phyloP scores from a whole-genome alignment of 1,140 invertebrate species.

The Aporrectodea caliginosa region DNA sequence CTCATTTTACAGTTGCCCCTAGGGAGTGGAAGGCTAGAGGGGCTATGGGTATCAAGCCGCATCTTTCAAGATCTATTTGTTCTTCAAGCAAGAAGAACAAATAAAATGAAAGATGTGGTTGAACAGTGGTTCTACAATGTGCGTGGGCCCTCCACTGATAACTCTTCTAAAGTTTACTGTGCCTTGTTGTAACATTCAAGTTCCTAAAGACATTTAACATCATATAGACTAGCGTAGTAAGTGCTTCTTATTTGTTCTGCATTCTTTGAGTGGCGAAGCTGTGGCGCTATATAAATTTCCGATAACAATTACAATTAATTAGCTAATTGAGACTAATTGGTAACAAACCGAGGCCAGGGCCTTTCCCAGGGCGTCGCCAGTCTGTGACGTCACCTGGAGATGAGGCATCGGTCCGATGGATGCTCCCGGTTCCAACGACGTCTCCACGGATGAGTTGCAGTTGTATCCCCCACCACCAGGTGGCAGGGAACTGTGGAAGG shows the following conservation, averaged over 20 bases:
- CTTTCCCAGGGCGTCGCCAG: background rate
- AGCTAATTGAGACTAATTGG: background rate
- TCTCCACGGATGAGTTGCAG: background rate
- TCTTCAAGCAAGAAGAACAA: no score
- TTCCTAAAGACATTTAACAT: background rate
- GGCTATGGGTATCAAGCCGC: no score
- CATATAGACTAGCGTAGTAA: background rate
- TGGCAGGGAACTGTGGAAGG: background rate
- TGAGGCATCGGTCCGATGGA: background rate
- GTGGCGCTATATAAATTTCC: no score
- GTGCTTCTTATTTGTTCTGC: no score
- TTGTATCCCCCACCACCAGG: background rate
- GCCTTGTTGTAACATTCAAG: background rate
- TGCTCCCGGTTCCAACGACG: background rate
- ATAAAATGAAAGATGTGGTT: no score
- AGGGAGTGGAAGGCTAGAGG: no score
- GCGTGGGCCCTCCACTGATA: background rate
- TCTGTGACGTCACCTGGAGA: background rate
- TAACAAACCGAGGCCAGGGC: background rate
- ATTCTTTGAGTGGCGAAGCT: no score
- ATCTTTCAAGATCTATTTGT: no score
- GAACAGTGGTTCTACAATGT: no score
- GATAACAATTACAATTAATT: background rate
- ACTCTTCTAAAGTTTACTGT: background rate
- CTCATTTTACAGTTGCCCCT: no score